Evolutionary conservation across 2,113 vertebrate species (phyloP), one percentile per base, ranked within the genome.

Genomic region (Oxygymnocypris stewartii): DNA sequence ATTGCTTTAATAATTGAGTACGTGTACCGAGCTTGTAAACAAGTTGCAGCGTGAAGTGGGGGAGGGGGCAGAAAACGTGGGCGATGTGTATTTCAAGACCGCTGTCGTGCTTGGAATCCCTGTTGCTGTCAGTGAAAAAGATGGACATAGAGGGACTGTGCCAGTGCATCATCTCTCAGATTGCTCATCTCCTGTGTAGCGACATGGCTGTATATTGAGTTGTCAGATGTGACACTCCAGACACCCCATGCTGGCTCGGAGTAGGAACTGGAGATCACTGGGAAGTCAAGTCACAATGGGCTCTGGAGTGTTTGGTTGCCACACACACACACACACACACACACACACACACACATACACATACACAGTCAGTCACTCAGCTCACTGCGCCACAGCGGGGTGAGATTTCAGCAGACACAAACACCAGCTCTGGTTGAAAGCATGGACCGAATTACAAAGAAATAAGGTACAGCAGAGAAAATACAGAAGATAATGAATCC

Each of bases 281-380:
- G 42, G 31, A 75, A 87, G 84, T 74, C 51, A 75, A 61, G 25
- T 79, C 82, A 67, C 67, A 85, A 67, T 76, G 63, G 82, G 67
- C 37, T 87, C 69, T 75, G 77, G 79, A 86, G 84, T 57, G 59
- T 80, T 73, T 20, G 16, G 67, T 76, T 71, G 49, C 37, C 88
- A 83, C 86, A 88, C 86, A 71, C 89, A 59, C 28, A 31, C 28
- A 31, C 28, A 31, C 28, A 31, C 82, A 76, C 79, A 69, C 20
- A 61, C 65, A 80, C 75, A 78, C 82, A 76, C 79, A 88, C 86
- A 71, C 88, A 83, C 86, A 88, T 85, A 71, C 82, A 76, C 79
- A 69, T 25, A 61, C 65, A 80, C 75, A 78, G 44, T 88, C 88
- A 90, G 90, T 88, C 90, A 88, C 85, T 90, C 92, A 93, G 85